Evolutionary conservation across 1,140 invertebrate species (phyloP).

Genomic region (Pseudoatta argentina): DNA sequence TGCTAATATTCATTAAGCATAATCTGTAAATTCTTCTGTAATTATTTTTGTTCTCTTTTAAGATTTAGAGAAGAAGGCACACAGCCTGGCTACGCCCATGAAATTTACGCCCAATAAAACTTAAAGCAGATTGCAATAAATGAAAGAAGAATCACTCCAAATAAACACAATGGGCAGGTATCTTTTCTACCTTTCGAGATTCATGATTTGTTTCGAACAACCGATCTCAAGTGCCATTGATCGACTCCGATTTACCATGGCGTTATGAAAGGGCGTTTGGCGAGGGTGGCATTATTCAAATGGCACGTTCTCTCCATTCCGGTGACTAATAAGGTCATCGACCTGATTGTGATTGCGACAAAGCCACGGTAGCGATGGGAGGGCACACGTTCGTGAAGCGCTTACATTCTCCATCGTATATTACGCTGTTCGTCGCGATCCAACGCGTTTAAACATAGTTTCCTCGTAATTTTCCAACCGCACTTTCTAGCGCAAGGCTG

Average conservation of each 20-base stretch:
- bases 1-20: no score
- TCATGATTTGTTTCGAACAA: not conserved
- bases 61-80: no score
- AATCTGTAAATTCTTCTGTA: no score
- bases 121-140: not conserved
- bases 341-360: conserved; percentile 42
- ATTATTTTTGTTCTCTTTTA: no score
- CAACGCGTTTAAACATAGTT: conserved; percentile 14
- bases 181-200: conserved; percentile 48
- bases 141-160: not conserved
- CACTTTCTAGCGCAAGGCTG: conserved; percentile 29
- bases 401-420: not conserved
- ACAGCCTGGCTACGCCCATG: no score
- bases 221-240: conserved; percentile 15
- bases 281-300: conserved; percentile 31
- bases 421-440: conserved; percentile 22
- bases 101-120: no score
- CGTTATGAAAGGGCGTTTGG: conserved; percentile 26
- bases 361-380: conserved; percentile 36
- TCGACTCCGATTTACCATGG: not conserved
- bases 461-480: conserved; percentile 7
- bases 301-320: conserved; percentile 26
- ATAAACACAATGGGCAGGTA: conserved; percentile 14
- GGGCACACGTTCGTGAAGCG: conserved; percentile 3
- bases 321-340: conserved; percentile 52